Base-by-base conservation (phyloP, 2,797 vertebrate species). In the Gastrophryne carolinensis region DNA sequence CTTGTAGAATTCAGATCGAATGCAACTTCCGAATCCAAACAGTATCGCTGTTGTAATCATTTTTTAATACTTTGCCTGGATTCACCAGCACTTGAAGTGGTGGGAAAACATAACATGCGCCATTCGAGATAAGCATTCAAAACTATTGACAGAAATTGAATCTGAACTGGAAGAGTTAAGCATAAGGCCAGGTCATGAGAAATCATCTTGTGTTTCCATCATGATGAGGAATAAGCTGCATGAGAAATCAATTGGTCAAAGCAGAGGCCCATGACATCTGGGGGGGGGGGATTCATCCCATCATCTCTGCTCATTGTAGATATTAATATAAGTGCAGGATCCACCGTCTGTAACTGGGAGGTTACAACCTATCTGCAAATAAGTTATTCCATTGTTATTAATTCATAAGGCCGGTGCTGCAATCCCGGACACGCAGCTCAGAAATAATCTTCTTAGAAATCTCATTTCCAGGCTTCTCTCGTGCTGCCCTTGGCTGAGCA, bases 401-500 rank as follows among this genome's bases (percentile, higher is more conserved):
- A 65, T 56, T 41, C n/a, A 64, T 32, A 53, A 19, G 24, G 17
- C 17, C 24, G 19, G 24, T 27, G 44, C 58, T 11, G 24, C 17
- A 41, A 41, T 39, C 4, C 61, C 6, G 34, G 23, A 24, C 12
- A 17, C 26, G 3, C 68, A 12, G 44, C 26, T 19, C 26, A 17
- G 53, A 23, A 57, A 29, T 56, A 58, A 74, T 74, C 61, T 74
- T 12, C 52, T 66, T 73, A 41, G 47, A 54, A 44, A 64, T 73
- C 34, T 73, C 32, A 54, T 64, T 53, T 73, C 34, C 61, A 65
- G 72, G 57, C 47, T 32, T 56, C 72, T 27, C 72, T 27, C 47
- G 15, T 24, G 52, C 35, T 75, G 63, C 49, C 63, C 63, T 75
- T 75, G 39, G 56, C 72, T 49, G 52, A 63, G 69, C 56, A 72